A percentile compares a stretch with the other conserved stretches of the same genome.
phyloP scores from a whole-genome alignment of 2,888 invertebrate species.

The Gortyna flavago region DNA sequence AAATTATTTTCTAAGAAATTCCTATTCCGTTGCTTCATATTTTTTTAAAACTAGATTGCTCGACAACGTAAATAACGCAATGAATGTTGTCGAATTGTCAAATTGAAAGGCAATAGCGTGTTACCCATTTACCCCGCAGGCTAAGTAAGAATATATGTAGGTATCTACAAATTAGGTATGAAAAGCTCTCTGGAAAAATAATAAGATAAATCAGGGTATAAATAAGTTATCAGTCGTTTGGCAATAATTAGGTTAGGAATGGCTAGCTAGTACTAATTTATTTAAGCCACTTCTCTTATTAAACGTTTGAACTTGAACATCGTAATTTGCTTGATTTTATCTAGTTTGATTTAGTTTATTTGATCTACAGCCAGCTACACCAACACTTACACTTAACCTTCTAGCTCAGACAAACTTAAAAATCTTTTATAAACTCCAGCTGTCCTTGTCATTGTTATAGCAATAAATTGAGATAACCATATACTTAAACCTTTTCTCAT shows the following conservation, averaged over 20 bases:
- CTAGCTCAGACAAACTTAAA: background rate
- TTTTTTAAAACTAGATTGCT: too few relatives aligned
- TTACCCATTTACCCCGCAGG: background rate
- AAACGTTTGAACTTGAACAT: background rate
- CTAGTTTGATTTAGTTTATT: background rate
- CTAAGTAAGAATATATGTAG: background rate
- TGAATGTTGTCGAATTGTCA: background rate
- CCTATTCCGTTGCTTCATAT: background rate
- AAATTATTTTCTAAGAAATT: background rate
- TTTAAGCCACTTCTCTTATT: slow-evolving; percentile 6
- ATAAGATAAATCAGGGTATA: slow-evolving; percentile 12
- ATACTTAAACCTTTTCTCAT: background rate
- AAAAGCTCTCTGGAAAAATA: background rate
- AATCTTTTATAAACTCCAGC: background rate
- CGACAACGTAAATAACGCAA: background rate
- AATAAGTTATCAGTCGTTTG: background rate
- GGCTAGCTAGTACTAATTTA: background rate
- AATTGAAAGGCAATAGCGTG: background rate
- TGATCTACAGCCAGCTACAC: background rate
- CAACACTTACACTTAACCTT: background rate
- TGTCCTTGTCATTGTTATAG: background rate
- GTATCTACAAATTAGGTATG: background rate
- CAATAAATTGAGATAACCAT: background rate
- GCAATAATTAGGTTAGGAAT: background rate
- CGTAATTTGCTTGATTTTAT: slow-evolving; percentile 3